Evolutionary conservation across 2,888 invertebrate species (phyloP), one percentile per base, ranked within the genome.

Genomic region (Sicus ferrugineus): DNA sequence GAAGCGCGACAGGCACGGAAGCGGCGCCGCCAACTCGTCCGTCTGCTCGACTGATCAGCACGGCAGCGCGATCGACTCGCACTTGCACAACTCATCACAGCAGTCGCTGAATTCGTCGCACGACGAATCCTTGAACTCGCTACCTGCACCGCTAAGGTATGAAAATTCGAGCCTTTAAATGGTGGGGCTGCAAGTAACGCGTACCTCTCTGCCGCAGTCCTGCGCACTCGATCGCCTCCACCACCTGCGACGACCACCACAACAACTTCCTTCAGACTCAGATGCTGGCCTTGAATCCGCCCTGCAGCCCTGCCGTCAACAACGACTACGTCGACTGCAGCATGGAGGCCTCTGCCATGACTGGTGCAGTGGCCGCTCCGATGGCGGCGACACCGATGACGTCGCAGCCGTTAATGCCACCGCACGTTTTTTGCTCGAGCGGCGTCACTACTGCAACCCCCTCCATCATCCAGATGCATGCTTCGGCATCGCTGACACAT

Each of bases 191-290:
- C n/a, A n/a, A n/a, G n/a, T n/a, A n/a, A n/a, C 21, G 7, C 26
- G 1, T 28, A n/a, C 16, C 11, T 64, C 26, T 48, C 26, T 38
- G 14, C 59, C 70, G 62, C 81, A 92, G 92, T 79, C 92, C 92
- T 0, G 89, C 91, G 26, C 88, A 90, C 14, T 91, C 91, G 0
- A 89, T 89, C 79, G 91, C 91, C 72, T 91, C 91, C 0, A 90
- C 90, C 2, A 90, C 91, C 0, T 88, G 86, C 76, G 89, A 88
- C 77, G 88, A 88, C 64, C 84, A 84, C 61, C 84, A 83, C 73
- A 83, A 83, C 72, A 83, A 84, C 70, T 84, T 84, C 68, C 81
- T 84, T 65, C 81, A 80, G 80, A 81, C 81, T 77, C 83, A 80
- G 79, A 81, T 77, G 81, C 83, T 78, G 72, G 76, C 74, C n/a